A percentile compares a stretch with the other conserved stretches of the same genome.
Conservation (phyloP, 2,113 vertebrate species). For the Leptosomus discolor region DNA sequence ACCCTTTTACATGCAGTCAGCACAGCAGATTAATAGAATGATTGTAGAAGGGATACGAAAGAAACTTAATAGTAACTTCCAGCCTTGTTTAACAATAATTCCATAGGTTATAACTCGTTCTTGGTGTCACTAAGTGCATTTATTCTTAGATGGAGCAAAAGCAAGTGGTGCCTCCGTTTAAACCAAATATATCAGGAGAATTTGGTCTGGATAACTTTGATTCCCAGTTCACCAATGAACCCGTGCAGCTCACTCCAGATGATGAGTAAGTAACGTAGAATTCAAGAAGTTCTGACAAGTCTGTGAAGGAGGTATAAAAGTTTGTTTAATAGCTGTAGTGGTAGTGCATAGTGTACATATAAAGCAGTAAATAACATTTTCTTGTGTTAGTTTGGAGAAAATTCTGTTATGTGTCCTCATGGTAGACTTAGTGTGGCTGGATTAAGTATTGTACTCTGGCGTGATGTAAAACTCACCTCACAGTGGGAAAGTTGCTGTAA, state of each 20-base stretch:
- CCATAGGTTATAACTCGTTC: neutral
- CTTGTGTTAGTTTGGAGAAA: neutral
- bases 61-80: neutral
- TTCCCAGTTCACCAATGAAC: conserved; percentile 97
- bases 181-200: conserved; percentile 98
- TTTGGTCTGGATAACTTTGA: conserved; percentile 99
- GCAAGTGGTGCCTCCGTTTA: conserved; percentile 97
- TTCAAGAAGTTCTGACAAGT: neutral
- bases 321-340: neutral
- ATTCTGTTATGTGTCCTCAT: neutral
- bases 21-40: neutral
- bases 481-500: neutral
- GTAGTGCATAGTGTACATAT: neutral
- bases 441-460: neutral
- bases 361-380: neutral
- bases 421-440: neutral
- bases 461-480: neutral
- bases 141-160: conserved; percentile 95
- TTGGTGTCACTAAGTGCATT: neutral
- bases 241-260: conserved; percentile 96
- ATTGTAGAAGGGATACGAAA: neutral
- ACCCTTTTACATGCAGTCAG: neutral
- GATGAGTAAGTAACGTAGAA: conserved; percentile 89
- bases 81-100: neutral
- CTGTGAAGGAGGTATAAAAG: neutral